Base-by-base conservation (phyloP, 2,888 invertebrate genomes). In the Myopa tessellatipennis region DNA sequence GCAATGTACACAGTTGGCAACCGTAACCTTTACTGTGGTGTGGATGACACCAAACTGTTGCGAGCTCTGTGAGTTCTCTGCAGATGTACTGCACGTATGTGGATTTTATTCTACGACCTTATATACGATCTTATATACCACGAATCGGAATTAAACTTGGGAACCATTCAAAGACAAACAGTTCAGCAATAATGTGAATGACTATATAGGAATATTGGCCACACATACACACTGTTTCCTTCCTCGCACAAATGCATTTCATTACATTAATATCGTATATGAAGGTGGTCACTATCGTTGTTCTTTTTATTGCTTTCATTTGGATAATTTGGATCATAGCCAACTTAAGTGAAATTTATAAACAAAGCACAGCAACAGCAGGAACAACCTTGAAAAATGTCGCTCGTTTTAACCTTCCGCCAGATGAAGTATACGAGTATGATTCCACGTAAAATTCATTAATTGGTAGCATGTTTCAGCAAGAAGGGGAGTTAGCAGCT, bases 321-420 rank as follows among this genome's bases (percentile, higher is more conserved):
- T 18, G n/a, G 16, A 14, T 34, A 26, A 5, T 18, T 75, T 75
- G 75, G 75, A 75, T 38, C 40, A 16, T 60, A 36, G 69, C 75
- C 75, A 75, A 75, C 60, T 58, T 69, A 38, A 75, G 60, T 69
- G 60, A 45, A 75, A 75, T 69, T 58, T 4, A 58, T 58, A 74
- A 55, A 7, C 74, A 8, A 12, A 65, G 36, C 58, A 34, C 61
- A 52, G 52, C 34, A 52, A 52, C 63, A 45, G 18, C 58, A 18
- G 60, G 60, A 72, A 8, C 38, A 0, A 0, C 4, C n/a, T 16
- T 58, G 34, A 58, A 58, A 45, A 67, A 63, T 4, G 12, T 14
- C 8, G 63, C 36, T 8, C 34, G n/a, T 34, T 12, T 36, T 34
- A 63, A 63, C 61, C 63, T 63, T 26, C 14, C 36, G 36, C 14